A percentile compares a stretch with the other conserved stretches of the same genome.
Evolutionary conservation across 2,888 invertebrate genomes (phyloP).

Genomic region (Stenchaetothrips biformis): DNA sequence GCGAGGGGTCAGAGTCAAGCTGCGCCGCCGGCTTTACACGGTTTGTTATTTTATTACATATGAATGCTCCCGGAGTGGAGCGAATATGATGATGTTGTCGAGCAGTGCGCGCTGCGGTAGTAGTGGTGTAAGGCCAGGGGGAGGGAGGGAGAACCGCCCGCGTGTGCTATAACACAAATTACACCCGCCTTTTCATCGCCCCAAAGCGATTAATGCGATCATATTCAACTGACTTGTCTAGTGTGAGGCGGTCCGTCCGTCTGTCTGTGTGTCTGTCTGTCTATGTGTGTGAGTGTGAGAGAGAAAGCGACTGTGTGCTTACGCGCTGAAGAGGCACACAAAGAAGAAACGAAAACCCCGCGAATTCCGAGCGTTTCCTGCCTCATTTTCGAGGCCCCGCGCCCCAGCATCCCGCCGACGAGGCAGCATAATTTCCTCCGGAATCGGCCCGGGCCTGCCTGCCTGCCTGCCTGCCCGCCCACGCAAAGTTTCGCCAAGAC

Average conservation of each 20-base stretch:
- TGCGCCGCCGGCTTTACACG: neutral
- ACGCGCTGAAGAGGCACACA: neutral
- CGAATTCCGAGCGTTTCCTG: no score
- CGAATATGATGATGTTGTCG: neutral
- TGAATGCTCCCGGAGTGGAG: neutral
- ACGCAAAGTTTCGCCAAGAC: no score
- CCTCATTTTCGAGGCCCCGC: no score
- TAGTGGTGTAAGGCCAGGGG: neutral
- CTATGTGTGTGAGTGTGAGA: neutral
- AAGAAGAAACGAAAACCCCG: no score
- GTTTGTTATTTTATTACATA: conserved; percentile 22
- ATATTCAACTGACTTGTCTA: neutral
- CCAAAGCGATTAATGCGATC: neutral
- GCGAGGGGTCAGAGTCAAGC: neutral
- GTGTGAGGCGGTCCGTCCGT: neutral
- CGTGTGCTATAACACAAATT: no score
- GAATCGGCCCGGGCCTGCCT: no score
- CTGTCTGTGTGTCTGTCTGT: neutral
- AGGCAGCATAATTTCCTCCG: no score
- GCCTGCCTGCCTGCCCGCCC: no score
- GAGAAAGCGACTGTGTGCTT: neutral
- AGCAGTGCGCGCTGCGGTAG: neutral
- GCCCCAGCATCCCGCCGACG: no score
- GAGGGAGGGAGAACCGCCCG: neutral
- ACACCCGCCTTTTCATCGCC: neutral